Percentiles rank a stretch among this genome's conserved stretches.
Evolutionary conservation across 2,797 vertebrate species (phyloP).

Genomic region (Chelonia mydas): DNA sequence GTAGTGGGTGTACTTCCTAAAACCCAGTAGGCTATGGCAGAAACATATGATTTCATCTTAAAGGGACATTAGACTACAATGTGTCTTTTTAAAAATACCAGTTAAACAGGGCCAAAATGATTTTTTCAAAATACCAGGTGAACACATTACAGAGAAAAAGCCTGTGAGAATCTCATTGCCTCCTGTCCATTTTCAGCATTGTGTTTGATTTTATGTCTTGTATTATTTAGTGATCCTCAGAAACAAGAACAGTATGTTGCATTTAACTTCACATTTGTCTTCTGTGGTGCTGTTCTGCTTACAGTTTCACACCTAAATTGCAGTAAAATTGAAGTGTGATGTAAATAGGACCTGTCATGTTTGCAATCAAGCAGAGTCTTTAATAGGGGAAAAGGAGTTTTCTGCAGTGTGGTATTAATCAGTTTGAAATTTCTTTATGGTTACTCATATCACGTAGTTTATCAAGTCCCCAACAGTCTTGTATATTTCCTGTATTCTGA

Average conservation of each 20-base stretch:
- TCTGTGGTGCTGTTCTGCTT: background rate
- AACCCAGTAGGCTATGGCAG: rapidly evolving
- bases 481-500: background rate
- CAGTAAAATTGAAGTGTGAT: background rate
- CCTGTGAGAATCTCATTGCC: background rate
- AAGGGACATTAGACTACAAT: background rate
- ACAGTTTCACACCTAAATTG: background rate
- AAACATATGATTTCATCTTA: background rate
- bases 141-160: background rate
- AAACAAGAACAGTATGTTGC: background rate
- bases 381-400: background rate
- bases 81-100: background rate
- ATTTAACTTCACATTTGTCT: background rate
- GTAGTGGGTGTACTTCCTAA: background rate
- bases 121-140: background rate
- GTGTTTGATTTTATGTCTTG: background rate
- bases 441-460: background rate
- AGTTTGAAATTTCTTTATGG: background rate
- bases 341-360: background rate
- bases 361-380: background rate
- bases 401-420: background rate
- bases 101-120: background rate
- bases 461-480: background rate
- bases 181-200: background rate
- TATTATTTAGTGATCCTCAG: background rate